Base-by-base conservation (phyloP, 1,140 invertebrate genomes). In the Bombus affinis region DNA sequence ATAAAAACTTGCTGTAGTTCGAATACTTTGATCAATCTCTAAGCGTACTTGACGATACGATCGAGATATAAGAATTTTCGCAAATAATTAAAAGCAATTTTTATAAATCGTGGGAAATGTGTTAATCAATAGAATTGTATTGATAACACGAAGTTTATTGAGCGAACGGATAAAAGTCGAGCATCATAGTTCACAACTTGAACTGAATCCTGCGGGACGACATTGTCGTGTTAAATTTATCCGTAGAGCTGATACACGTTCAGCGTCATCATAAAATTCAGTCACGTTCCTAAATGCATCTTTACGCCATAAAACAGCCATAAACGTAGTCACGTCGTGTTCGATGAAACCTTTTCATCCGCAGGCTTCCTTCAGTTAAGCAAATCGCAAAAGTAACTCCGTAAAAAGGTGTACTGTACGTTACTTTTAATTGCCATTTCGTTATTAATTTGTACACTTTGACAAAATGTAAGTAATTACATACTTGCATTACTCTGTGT, bases 141-240 rank as follows among this genome's bases (percentile, higher is more conserved):
- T 35, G 53, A 59, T 28, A 59, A 74, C 1, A 25, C 44, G n/a
- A 53, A 53, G 1, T 53, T 75, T 35, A 47, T 47, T 32, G 39
- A 15, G 3, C 9, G 6, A 15, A 8, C 1, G 2, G 42, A 47
- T 47, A 47, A 53, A 35, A 35, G 10, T 75, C 4, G 37, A 47
- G 18, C 22, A 12, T 47, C 42, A 18, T 47, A 22, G 8, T n/a
- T 74, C 39, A 22, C 18, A 35, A 37, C 4, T 35, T 35, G 35
- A 37, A 35, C 22, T 13, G 12, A 12, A 71, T n/a, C 12, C 32
- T 32, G 2, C 2, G 42, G 15, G 44, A 25, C n/a, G 9, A 74
- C 44, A 35, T 53, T 53, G 73, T 74, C 42, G 22, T 35, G n/a
- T 53, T 25, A 75, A 75, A 75, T 75, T 75, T 53, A 75, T 53